These are phyloP conservation scores for Helogale parvula DNA, from an alignment of 2,113 vertebrate genomes.

Conservation along the genomic window DNA sequence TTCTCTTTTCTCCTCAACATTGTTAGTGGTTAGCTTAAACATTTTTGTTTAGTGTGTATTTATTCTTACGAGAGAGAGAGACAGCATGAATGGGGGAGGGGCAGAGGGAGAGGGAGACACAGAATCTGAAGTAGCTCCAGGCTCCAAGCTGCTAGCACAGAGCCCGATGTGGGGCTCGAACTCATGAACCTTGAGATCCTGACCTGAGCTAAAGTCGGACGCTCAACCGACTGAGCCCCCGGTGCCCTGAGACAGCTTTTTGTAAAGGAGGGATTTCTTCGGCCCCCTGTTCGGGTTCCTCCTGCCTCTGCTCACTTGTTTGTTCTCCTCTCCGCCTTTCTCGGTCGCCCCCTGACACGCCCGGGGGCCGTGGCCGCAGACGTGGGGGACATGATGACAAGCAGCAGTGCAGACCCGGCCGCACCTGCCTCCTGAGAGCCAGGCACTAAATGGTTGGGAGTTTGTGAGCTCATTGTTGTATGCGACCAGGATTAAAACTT, in stretches of 20 bases:
- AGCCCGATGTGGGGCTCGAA: too few species aligned
- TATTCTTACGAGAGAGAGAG: too few species aligned
- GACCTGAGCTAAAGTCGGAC: too few species aligned
- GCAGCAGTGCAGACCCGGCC: accelerated
- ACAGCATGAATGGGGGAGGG: too few species aligned
- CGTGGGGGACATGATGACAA: accelerated
- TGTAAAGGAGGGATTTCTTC: neutral
- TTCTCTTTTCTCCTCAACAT: neutral
- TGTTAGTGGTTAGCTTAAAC: neutral
- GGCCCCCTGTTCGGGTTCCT: neutral
- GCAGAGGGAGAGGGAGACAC: too few species aligned
- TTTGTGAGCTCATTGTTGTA: neutral
- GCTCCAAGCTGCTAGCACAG: too few species aligned
- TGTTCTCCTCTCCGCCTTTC: neutral
- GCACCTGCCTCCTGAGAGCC: accelerated
- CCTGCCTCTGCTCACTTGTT: neutral
- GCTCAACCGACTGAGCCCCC: too few species aligned
- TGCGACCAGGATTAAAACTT: neutral
- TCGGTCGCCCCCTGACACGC: accelerated
- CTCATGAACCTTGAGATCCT: too few species aligned
- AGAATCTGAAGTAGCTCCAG: too few species aligned
- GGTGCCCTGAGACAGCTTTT: too few species aligned
- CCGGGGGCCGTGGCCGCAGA: accelerated
- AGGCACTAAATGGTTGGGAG: accelerated
- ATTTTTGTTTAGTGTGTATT: neutral